These are phyloP conservation scores for Microvelia longipes DNA, from an alignment of 1,140 invertebrate species.

Conservation along the genomic window DNA sequence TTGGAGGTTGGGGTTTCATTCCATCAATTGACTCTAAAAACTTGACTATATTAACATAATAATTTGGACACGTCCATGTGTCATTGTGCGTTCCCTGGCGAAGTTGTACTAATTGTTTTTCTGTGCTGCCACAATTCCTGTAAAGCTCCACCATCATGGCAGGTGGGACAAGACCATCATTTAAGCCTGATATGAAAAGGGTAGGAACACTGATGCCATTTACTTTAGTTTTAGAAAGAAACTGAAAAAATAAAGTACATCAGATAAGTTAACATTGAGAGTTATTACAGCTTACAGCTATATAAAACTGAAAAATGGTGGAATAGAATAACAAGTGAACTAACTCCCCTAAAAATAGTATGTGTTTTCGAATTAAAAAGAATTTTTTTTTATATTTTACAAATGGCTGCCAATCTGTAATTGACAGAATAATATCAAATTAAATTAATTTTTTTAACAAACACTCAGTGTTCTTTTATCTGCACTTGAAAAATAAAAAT, in stretches of 20 bases:
- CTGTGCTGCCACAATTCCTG: conserved; percentile 44
- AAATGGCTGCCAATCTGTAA: too few relatives aligned
- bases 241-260: conserved; percentile 38
- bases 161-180: conserved; percentile 70
- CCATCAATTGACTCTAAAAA: conserved; percentile 15
- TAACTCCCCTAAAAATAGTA: too few relatives aligned
- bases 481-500: too few relatives aligned
- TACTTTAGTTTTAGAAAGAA: conserved; percentile 53
- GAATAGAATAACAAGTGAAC: too few relatives aligned
- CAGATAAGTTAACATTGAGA: too few relatives aligned
- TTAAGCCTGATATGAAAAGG: conserved; percentile 63
- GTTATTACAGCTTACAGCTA: too few relatives aligned
- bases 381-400: too few relatives aligned
- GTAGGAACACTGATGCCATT: conserved; percentile 46
- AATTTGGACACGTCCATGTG: conserved; percentile 47
- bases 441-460: too few relatives aligned
- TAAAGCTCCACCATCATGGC: conserved; percentile 70
- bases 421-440: too few relatives aligned
- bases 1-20: conserved; percentile 15
- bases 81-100: conserved; percentile 71
- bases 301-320: too few relatives aligned
- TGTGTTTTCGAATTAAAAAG: too few relatives aligned
- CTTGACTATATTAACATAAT: conserved; percentile 18
- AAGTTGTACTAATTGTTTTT: conserved; percentile 56
- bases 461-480: too few relatives aligned